Evolutionary conservation across 2,113 vertebrate genomes (phyloP).

Genomic region (Ardeotis arabs): DNA sequence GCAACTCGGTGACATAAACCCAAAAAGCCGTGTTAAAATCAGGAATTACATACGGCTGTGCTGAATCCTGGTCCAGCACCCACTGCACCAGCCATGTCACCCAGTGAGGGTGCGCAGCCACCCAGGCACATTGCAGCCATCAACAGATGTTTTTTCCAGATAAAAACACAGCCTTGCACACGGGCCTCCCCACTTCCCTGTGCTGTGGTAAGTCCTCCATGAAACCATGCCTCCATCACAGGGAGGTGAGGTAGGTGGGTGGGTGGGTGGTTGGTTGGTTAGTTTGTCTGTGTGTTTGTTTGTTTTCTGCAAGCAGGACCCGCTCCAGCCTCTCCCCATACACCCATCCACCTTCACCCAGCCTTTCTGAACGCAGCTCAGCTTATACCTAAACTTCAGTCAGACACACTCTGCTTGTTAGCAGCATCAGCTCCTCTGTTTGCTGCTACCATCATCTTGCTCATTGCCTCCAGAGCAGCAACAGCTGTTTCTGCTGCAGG

Average conservation of each 20-base stretch:
- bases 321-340: neutral
- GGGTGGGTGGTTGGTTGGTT: accelerated
- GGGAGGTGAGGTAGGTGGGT: too few species aligned
- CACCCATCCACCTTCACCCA: neutral
- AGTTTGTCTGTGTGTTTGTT: neutral
- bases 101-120: neutral
- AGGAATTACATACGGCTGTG: neutral
- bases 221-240: neutral
- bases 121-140: neutral
- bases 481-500: neutral
- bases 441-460: neutral
- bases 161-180: neutral
- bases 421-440: neutral
- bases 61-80: neutral
- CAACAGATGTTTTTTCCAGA: neutral
- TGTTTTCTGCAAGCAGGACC: neutral
- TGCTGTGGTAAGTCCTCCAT: neutral
- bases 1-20: neutral
- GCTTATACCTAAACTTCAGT: neutral
- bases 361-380: neutral
- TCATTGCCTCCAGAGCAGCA: neutral
- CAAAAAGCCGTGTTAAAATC: neutral
- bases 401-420: neutral
- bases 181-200: accelerated
- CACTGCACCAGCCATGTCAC: neutral